A percentile compares a stretch with the other conserved stretches of the same genome.
phyloP scores from a whole-genome alignment of 35 echinoderm and acorn worm genomes.

The Holothuria glaberrima region DNA sequence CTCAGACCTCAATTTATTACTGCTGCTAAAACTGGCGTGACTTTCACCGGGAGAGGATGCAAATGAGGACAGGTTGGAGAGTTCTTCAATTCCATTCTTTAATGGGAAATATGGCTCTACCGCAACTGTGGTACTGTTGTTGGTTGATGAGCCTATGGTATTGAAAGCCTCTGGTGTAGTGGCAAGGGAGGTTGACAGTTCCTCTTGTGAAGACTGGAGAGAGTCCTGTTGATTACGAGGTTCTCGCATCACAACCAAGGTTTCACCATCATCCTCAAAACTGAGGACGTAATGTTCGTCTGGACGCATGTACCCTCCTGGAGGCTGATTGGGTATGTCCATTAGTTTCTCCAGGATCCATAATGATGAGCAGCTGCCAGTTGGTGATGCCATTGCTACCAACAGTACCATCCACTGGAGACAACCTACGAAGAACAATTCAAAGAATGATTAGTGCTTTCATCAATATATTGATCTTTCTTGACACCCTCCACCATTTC shows the following conservation, averaged over 20 bases:
- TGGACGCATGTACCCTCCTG: conserved; percentile 36
- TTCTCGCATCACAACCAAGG: conserved; percentile 36
- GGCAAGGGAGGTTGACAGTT: conserved; percentile 32
- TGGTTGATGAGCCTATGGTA: conserved; percentile 6
- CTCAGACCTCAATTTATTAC: neutral
- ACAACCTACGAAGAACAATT: too few species aligned
- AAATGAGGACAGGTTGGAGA: conserved; percentile 28
- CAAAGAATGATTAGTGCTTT: too few species aligned
- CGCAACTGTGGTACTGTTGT: neutral
- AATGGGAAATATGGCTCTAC: conserved; percentile 5
- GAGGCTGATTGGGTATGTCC: conserved; percentile 60
- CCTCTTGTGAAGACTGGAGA: conserved; percentile 24
- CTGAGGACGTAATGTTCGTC: conserved; percentile 34
- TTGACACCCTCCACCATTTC: too few species aligned
- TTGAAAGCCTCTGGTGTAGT: conserved; percentile 35
- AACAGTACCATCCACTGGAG: too few species aligned
- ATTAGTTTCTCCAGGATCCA: conserved; percentile 63
- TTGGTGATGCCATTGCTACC: conserved; percentile 34
- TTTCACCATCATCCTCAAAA: conserved; percentile 56
- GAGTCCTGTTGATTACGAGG: conserved; percentile 41
- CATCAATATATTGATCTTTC: too few species aligned
- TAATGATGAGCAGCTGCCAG: conserved; percentile 56
- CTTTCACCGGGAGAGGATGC: conserved; percentile 36
- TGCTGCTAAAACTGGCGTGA: neutral
- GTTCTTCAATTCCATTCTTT: neutral